phyloP scores from a whole-genome alignment of 2,113 vertebrate genomes.

The Daubentonia madagascariensis region DNA sequence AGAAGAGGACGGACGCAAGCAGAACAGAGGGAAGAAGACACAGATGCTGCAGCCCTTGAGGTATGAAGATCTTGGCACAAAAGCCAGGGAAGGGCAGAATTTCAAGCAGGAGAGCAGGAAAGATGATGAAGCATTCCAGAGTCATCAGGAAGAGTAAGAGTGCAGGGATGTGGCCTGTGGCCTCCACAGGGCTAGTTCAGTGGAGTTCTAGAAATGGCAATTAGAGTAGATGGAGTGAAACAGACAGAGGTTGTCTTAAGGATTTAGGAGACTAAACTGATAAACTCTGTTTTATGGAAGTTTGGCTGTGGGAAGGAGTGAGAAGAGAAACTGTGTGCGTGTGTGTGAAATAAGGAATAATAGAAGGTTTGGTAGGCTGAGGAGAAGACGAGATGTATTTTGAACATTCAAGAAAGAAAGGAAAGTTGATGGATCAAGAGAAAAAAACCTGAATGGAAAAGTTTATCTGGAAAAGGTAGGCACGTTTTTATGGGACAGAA shows the following conservation, averaged over 20 bases:
- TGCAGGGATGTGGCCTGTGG: accelerated
- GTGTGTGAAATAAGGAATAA: neutral
- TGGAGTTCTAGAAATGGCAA: neutral
- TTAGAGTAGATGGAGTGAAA: neutral
- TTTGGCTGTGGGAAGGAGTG: neutral
- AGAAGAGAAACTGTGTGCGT: neutral
- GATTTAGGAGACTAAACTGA: too few species aligned
- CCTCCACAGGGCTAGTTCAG: neutral
- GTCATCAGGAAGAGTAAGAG: too few species aligned
- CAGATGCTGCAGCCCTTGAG: neutral
- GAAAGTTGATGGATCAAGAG: neutral
- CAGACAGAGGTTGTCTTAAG: neutral
- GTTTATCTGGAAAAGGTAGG: neutral
- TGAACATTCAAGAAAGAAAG: neutral
- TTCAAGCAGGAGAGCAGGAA: neutral
- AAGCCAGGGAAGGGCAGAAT: neutral
- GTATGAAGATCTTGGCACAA: neutral
- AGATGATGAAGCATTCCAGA: neutral
- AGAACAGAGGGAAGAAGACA: neutral
- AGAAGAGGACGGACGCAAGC: neutral
- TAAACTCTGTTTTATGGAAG: neutral
- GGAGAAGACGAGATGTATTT: too few species aligned
- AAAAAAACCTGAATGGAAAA: neutral
- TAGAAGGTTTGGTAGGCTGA: neutral
- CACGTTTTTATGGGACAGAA: neutral